phyloP scores from a whole-genome alignment of 2,797 vertebrate species.

The Geotrypetes seraphini region DNA sequence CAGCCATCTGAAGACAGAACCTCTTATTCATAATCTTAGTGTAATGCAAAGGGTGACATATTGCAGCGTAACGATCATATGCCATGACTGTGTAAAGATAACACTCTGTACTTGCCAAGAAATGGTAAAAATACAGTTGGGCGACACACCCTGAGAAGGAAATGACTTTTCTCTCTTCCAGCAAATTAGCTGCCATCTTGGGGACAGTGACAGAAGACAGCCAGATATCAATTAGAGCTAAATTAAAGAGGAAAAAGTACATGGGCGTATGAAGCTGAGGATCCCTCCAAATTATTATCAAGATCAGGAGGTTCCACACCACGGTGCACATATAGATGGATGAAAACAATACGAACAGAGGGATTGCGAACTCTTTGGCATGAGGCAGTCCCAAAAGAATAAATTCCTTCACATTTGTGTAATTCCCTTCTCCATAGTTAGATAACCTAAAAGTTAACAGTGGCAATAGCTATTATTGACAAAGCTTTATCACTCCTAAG shows the following conservation, averaged over 20 bases:
- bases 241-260: constrained; percentile 35
- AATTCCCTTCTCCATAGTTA: constrained; percentile 7
- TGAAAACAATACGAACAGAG: constrained; percentile 23
- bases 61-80: constrained; percentile 35
- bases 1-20: constrained; percentile 9
- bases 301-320: constrained; percentile 22
- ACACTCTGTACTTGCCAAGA: constrained; percentile 35
- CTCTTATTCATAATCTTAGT: constrained; percentile 16
- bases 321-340: constrained; percentile 29
- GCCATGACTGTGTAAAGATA: constrained; percentile 42
- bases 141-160: constrained; percentile 21
- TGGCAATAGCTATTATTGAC: too few relatives aligned
- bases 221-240: constrained; percentile 31
- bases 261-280: constrained; percentile 24
- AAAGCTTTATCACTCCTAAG: too few relatives aligned
- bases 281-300: constrained; percentile 16
- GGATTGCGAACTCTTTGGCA: constrained; percentile 3
- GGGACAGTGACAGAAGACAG: constrained; percentile 38
- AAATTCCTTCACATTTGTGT: constrained; percentile 13
- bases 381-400: constrained; percentile 24
- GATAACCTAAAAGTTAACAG: too few relatives aligned
- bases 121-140: constrained; percentile 40
- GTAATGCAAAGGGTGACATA: constrained; percentile 31
- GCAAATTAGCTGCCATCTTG: constrained; percentile 26
- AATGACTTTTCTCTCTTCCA: constrained; percentile 3